Evolutionary conservation across 2,888 invertebrate genomes (phyloP).

Genomic region (Epiblema foenella): DNA sequence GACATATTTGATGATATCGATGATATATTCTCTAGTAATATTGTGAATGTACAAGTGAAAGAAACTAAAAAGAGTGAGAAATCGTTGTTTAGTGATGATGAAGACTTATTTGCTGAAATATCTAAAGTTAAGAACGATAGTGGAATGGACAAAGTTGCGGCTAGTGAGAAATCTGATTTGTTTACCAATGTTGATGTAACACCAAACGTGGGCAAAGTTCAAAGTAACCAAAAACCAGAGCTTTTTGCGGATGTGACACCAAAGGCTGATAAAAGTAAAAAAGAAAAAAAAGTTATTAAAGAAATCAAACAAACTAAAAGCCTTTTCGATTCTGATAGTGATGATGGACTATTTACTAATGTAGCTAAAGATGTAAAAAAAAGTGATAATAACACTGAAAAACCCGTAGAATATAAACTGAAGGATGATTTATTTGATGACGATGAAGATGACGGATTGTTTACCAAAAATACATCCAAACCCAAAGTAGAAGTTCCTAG

Average conservation of each 20-base stretch:
- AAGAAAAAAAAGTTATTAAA: slow-evolving; percentile 43
- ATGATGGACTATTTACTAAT: slow-evolving; percentile 61
- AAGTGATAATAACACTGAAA: slow-evolving; percentile 32
- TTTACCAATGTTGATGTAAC: slow-evolving; percentile 14
- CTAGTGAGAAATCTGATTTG: slow-evolving; percentile 14
- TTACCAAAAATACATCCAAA: slow-evolving; percentile 44
- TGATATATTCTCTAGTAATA: slow-evolving; percentile 71
- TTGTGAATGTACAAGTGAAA: slow-evolving; percentile 58
- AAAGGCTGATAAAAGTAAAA: slow-evolving; percentile 2
- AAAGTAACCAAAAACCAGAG: background rate
- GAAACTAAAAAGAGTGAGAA: slow-evolving; percentile 53
- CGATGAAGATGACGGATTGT: slow-evolving; percentile 58
- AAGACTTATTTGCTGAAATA: slow-evolving; percentile 70
- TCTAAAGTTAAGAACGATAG: slow-evolving; percentile 43
- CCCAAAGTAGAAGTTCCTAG: background rate
- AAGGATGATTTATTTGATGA: slow-evolving; percentile 61
- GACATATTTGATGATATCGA: slow-evolving; percentile 80
- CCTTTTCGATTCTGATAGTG: slow-evolving; percentile 63
- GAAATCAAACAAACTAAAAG: slow-evolving; percentile 49
- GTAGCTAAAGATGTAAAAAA: slow-evolving; percentile 33
- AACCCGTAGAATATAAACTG: slow-evolving; percentile 28
- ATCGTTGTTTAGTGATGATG: slow-evolving; percentile 70
- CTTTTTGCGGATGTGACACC: background rate
- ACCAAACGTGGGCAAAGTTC: background rate
- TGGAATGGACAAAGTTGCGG: slow-evolving; percentile 4